Evolutionary conservation across 2,888 invertebrate genomes (phyloP).

Genomic region (Acronicta alni): DNA sequence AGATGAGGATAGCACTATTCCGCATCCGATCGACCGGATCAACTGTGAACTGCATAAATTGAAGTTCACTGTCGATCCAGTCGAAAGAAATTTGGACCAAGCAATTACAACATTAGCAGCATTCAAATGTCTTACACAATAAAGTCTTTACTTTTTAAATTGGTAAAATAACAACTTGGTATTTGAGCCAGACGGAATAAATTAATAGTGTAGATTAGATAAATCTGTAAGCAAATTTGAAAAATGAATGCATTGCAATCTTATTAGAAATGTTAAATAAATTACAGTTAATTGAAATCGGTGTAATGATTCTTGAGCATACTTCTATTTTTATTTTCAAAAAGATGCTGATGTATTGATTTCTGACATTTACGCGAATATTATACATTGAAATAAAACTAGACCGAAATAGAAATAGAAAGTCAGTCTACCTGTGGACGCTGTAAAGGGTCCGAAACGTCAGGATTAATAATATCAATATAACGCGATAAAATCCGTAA

Average conservation of each 20-base stretch:
- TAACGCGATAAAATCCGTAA: too few relatives aligned
- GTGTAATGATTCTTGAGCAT: neutral
- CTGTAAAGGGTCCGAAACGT: too few relatives aligned
- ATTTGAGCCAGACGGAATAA: neutral
- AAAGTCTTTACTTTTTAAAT: neutral
- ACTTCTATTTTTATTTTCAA: neutral
- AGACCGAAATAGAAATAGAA: too few relatives aligned
- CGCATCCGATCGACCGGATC: conserved; percentile 15
- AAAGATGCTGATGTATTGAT: neutral
- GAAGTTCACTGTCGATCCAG: too few relatives aligned
- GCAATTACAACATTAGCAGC: too few relatives aligned
- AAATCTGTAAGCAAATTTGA: neutral
- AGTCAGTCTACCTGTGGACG: too few relatives aligned
- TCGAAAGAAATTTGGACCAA: neutral
- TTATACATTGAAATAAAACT: too few relatives aligned
- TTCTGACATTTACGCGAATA: too few relatives aligned
- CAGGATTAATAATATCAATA: too few relatives aligned
- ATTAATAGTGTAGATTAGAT: neutral
- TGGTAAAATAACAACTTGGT: too few relatives aligned
- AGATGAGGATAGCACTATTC: conserved; percentile 14
- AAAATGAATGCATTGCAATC: neutral
- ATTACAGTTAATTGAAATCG: neutral
- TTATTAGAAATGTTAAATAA: too few relatives aligned
- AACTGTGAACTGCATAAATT: conserved; percentile 5
- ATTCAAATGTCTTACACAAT: too few relatives aligned